phyloP scores from a whole-genome alignment of 2,797 vertebrate species.

The Ctenosaura bakeri region DNA sequence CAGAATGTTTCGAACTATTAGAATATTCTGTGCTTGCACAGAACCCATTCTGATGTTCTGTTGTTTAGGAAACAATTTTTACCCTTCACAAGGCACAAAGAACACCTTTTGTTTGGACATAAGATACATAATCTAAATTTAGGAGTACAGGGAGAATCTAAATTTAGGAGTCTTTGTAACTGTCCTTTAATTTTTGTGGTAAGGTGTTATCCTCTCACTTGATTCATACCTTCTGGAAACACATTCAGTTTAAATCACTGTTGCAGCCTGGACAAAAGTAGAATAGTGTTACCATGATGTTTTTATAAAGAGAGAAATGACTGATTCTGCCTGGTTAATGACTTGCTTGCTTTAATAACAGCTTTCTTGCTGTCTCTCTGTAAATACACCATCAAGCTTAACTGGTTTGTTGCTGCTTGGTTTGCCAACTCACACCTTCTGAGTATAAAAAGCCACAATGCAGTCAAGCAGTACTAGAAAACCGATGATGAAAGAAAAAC shows the following conservation, averaged over 20 bases:
- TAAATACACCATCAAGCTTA: not conserved
- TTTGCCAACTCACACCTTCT: not conserved
- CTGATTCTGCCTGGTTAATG: not conserved
- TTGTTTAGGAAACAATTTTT: constrained; percentile 10
- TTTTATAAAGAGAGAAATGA: not conserved
- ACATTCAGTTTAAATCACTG: not conserved
- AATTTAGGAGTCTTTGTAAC: constrained; percentile 35
- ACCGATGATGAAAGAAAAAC: not conserved
- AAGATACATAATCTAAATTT: not conserved
- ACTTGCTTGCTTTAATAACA: not conserved
- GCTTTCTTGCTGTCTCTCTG: not conserved
- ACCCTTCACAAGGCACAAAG: not conserved
- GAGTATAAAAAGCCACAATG: not conserved
- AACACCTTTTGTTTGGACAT: not conserved
- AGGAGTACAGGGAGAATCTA: not conserved
- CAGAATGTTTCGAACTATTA: not conserved
- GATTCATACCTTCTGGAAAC: constrained; percentile 8
- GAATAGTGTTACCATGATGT: not conserved
- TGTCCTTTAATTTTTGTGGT: constrained; percentile 20
- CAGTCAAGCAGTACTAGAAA: constrained; percentile 4
- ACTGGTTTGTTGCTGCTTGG: constrained; percentile 4
- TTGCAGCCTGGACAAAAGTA: not conserved
- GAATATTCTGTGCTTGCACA: not conserved
- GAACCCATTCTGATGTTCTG: not conserved
- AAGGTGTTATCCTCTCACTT: not conserved